Evolutionary conservation across 1,140 invertebrate species (phyloP), one percentile per base, ranked within the genome.

Genomic region (Cotesia typhae): DNA sequence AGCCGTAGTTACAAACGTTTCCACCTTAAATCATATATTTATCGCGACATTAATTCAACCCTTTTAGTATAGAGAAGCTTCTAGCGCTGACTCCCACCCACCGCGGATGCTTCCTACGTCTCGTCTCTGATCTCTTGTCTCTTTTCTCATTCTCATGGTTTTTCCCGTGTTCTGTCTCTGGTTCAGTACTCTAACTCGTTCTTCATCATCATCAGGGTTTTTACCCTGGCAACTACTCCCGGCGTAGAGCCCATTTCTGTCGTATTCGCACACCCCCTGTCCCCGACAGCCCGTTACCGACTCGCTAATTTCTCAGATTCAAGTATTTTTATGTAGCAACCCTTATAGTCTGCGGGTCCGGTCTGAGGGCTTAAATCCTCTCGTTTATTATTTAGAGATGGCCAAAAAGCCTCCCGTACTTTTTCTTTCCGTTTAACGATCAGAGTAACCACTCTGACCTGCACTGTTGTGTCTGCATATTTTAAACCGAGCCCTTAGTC

Each of bases 11-110:
- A 84, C 84, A 84, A 84, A 85, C 84, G 84, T 85, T 86, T 85
- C 82, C 82, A 86, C 85, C 85, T 86, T 87, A 87, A 87, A 87
- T 87, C 85, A 87, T 87, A 87, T 87, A 87, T 87, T 87, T 87
- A 87, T 87, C 85, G 86, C 85, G 85, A 87, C 86, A 87, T 87
- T 87, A 87, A 87, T 87, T 87, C 85, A 87, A 87, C 85, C 86
- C 86, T 86, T 87, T 87, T 87, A 85, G 81, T 79, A 78, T 75
- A 82, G 52, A 59, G 9, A 76, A 71, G 67, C 71, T 74, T 80
- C 77, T 80, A 79, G 79, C 74, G 73, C 75, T 64, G 75, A 77
- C 66, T 53, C 59, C 28, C 28, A 36, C 75, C 52, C 28, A 60
- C 14, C 20, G n/a, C 37, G 47, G 52, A 59, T 70, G 55, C 53